Conservation (phyloP, 2,888 invertebrate genomes). For the Lasioglossum vierecki region DNA sequence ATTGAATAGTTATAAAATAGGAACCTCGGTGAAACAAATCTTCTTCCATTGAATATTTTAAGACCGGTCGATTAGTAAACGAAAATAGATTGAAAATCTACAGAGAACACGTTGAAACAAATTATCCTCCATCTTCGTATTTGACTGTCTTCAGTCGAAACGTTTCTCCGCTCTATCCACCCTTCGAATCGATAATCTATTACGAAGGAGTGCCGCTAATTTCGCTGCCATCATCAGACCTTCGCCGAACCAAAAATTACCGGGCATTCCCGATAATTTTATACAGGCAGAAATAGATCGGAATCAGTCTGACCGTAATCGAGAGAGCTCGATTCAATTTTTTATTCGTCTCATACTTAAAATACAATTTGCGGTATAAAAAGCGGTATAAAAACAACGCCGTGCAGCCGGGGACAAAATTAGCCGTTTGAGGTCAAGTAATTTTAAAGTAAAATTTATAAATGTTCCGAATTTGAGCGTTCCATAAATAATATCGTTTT, state of each 20-base stretch:
- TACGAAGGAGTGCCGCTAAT: constrained; percentile 25
- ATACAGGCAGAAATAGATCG: constrained; percentile 11
- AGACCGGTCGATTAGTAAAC: background rate
- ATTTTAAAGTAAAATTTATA: background rate
- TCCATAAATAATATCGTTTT: background rate
- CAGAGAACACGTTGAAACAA: background rate
- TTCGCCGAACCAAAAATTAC: background rate
- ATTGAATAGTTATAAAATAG: background rate
- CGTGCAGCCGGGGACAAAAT: background rate
- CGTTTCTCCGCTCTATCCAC: background rate
- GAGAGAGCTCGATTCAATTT: background rate
- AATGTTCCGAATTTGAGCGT: background rate
- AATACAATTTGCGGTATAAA: background rate
- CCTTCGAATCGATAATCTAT: constrained; percentile 41
- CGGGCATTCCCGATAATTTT: background rate
- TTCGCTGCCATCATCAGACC: constrained; percentile 19
- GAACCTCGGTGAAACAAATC: background rate
- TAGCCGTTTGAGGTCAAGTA: background rate
- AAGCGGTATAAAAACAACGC: background rate
- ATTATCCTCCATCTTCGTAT: background rate
- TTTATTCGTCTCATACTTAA: background rate
- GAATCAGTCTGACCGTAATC: background rate
- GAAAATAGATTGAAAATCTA: background rate
- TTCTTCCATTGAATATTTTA: background rate
- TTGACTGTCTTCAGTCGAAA: background rate